Evolutionary conservation across 2,113 vertebrate genomes (phyloP).

Genomic region (Galbula dea): DNA sequence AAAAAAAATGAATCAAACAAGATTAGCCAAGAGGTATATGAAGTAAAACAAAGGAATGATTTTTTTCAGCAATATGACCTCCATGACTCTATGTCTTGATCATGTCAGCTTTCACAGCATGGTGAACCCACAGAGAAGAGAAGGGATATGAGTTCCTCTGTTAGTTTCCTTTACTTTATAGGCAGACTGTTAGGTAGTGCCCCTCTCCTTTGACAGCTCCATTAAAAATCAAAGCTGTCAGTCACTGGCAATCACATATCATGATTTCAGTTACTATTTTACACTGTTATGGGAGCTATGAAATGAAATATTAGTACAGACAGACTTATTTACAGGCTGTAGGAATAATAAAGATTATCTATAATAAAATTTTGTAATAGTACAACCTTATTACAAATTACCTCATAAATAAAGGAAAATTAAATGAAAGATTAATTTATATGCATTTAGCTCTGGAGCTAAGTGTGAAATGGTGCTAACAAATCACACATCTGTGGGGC

Average conservation of each 20-base stretch:
- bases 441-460: background rate
- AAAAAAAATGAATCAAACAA: too few relatives aligned
- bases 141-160: background rate
- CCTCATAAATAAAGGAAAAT: conserved; percentile 23
- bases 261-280: background rate
- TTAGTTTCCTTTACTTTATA: background rate
- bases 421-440: background rate
- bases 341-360: conserved; percentile 1
- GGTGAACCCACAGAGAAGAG: background rate
- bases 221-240: background rate
- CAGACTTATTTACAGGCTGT: background rate
- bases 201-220: background rate
- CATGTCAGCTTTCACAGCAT: background rate
- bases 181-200: background rate
- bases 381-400: background rate
- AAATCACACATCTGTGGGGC: background rate
- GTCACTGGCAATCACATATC: background rate
- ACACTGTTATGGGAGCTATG: background rate
- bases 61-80: background rate
- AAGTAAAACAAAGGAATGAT: background rate
- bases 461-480: background rate
- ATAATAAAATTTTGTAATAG: background rate
- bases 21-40: background rate
- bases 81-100: background rate
- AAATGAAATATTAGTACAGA: background rate